Evolutionary conservation across 1,140 invertebrate genomes (phyloP).

Genomic region (Zaprionus inermis): DNA sequence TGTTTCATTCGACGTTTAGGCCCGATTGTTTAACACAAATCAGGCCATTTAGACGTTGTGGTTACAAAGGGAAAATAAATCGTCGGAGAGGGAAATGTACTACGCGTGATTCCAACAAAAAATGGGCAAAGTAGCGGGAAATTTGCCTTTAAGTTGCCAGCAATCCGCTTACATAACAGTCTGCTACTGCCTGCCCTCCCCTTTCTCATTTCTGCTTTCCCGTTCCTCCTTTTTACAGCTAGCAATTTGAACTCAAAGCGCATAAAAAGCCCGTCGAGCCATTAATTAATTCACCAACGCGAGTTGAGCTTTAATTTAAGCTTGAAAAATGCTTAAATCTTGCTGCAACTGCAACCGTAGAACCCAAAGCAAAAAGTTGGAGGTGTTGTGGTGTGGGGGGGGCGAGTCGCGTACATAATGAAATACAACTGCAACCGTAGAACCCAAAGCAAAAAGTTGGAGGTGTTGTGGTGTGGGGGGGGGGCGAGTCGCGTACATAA

Average conservation of each 20-base stretch:
- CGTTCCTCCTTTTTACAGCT: neutral
- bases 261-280: constrained; percentile 38
- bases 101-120: too few species aligned
- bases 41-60: constrained; percentile 11
- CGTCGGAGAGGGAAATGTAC: neutral
- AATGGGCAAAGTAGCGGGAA: neutral
- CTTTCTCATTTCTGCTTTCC: neutral
- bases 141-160: neutral
- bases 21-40: constrained; percentile 44
- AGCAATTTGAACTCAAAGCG: constrained; percentile 16
- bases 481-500: too few species aligned
- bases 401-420: constrained; percentile 60
- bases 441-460: neutral
- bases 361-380: neutral
- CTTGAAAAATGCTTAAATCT: constrained; percentile 37
- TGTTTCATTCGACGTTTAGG: constrained; percentile 52
- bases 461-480: too few species aligned
- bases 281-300: constrained; percentile 69
- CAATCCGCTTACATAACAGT: neutral
- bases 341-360: neutral
- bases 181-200: neutral
- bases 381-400: too few species aligned
- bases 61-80: neutral
- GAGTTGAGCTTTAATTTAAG: constrained; percentile 68
- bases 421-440: constrained; percentile 45